A percentile compares a stretch with the other conserved stretches of the same genome.
Conservation (phyloP, 2,888 invertebrate species). For the Chloroclysta siterata region DNA sequence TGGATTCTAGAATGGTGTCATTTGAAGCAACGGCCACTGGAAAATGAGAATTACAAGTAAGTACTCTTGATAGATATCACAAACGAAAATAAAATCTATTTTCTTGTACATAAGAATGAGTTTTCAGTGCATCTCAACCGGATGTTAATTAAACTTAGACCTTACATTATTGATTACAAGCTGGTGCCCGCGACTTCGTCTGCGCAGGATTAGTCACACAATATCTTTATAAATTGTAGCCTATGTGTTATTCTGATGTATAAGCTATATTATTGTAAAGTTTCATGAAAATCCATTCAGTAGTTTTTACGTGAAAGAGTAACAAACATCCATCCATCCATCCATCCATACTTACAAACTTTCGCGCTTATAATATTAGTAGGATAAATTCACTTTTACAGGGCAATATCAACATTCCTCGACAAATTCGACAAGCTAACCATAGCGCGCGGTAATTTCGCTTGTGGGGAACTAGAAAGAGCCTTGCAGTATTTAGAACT, state of each 20-base stretch:
- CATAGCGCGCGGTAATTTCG: slow-evolving; percentile 89
- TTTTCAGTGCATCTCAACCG: slow-evolving; percentile 3
- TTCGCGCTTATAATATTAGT: too few relatives aligned
- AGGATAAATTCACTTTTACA: slow-evolving; percentile 48
- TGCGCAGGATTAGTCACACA: too few relatives aligned
- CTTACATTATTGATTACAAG: too few relatives aligned
- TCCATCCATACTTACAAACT: too few relatives aligned
- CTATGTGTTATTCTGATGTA: too few relatives aligned
- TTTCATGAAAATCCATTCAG: too few relatives aligned
- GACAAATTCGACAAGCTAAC: slow-evolving; percentile 86
- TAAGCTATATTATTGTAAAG: too few relatives aligned
- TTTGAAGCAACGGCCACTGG: slow-evolving; percentile 67
- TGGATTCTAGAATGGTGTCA: slow-evolving; percentile 89
- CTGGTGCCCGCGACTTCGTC: too few relatives aligned
- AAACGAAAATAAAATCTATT: slow-evolving; percentile 3
- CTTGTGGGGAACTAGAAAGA: slow-evolving; percentile 90
- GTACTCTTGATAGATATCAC: slow-evolving; percentile 35
- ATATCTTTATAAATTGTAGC: too few relatives aligned
- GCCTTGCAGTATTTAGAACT: slow-evolving; percentile 91
- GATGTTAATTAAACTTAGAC: too few relatives aligned
- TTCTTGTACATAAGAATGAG: background rate
- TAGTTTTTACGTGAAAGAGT: too few relatives aligned
- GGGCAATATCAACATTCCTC: slow-evolving; percentile 71
- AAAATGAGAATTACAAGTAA: slow-evolving; percentile 78
- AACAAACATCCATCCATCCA: too few relatives aligned